phyloP scores from a whole-genome alignment of 2,113 vertebrate species.

The Plotosus lineatus region DNA sequence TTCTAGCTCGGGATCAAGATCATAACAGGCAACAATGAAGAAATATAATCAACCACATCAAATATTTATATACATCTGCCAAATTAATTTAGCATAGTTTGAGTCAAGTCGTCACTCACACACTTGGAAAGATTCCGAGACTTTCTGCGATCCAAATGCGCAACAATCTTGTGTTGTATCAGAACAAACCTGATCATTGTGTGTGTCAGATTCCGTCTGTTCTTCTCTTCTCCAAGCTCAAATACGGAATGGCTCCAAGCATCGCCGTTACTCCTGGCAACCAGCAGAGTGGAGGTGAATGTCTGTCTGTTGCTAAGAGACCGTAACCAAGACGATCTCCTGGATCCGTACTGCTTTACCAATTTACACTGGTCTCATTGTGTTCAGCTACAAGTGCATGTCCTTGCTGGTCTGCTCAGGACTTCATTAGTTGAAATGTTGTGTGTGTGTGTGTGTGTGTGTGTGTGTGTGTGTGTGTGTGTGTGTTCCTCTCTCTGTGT shows the following conservation, averaged over 20 bases:
- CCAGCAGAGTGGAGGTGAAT: conserved; percentile 51
- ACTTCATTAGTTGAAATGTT: conserved; percentile 11
- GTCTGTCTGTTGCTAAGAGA: conserved; percentile 75
- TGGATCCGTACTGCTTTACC: conserved; percentile 52
- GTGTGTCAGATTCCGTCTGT: neutral
- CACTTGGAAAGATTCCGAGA: neutral
- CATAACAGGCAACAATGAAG: no score
- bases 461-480: neutral
- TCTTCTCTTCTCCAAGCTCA: conserved; percentile 31
- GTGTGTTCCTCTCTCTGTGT: neutral
- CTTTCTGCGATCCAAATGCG: neutral
- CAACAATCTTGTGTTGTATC: neutral
- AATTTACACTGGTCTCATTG: conserved; percentile 35
- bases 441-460: neutral
- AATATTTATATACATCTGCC: neutral
- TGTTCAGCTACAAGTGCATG: conserved; percentile 28
- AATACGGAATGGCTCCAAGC: conserved; percentile 45
- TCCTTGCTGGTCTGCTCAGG: neutral
- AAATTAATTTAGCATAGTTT: neutral
- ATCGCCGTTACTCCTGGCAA: conserved; percentile 45
- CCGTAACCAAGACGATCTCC: conserved; percentile 61
- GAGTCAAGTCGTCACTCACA: neutral
- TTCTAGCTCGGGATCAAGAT: neutral
- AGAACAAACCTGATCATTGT: neutral
- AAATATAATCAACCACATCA: neutral